phyloP scores from a whole-genome alignment of 2,888 invertebrate genomes.

The Subacronicta megacephala region DNA sequence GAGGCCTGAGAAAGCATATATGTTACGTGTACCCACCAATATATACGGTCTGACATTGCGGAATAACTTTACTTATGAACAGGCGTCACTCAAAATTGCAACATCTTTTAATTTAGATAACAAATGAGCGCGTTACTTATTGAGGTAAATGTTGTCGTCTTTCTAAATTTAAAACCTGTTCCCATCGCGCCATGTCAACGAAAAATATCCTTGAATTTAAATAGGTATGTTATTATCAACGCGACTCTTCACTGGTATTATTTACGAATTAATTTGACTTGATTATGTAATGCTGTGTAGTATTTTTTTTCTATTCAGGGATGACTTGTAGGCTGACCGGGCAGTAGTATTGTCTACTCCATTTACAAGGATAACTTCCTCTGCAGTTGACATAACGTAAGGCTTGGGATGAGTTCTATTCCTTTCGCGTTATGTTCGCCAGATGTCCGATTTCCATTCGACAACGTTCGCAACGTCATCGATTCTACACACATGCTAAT shows the following conservation, averaged over 20 bases:
- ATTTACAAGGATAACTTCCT: conserved; percentile 30
- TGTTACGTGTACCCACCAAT: conserved; percentile 60
- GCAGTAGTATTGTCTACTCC: conserved; percentile 26
- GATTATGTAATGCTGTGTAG: conserved; percentile 37
- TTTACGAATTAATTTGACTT: conserved; percentile 46
- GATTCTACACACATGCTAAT: conserved; percentile 70
- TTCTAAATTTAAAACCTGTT: conserved; percentile 45
- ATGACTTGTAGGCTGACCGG: conserved; percentile 30
- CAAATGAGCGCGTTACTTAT: conserved; percentile 39
- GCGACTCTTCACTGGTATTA: not conserved
- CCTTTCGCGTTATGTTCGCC: conserved; percentile 35
- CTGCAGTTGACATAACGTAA: conserved; percentile 15
- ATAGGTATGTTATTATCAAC: conserved; percentile 41
- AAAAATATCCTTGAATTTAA: conserved; percentile 60
- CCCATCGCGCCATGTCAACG: conserved; percentile 36
- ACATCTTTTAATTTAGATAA: conserved; percentile 58
- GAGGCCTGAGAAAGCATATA: conserved; percentile 73
- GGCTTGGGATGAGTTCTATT: conserved; percentile 18
- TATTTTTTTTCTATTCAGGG: conserved; percentile 32
- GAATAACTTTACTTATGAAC: conserved; percentile 68
- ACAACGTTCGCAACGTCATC: conserved; percentile 55
- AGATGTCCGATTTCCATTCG: conserved; percentile 57
- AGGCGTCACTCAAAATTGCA: conserved; percentile 64
- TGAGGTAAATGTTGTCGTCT: conserved; percentile 34
- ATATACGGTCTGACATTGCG: conserved; percentile 60